Conservation (phyloP, 2,113 vertebrate species). For the Mus musculus region DNA sequence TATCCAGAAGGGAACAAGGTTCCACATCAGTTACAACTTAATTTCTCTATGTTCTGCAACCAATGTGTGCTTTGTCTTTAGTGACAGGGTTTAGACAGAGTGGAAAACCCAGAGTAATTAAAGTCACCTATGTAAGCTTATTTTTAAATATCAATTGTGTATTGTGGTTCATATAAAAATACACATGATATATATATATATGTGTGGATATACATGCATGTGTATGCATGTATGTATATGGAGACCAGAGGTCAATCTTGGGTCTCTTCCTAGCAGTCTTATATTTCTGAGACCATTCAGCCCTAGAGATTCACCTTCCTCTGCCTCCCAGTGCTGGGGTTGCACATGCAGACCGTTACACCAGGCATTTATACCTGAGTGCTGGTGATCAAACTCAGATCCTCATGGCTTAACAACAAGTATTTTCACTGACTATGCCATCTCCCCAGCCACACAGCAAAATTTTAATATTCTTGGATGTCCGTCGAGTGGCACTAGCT, state of each 20-base stretch:
- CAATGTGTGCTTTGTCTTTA: not conserved
- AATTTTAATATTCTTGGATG: not conserved
- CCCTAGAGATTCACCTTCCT: too few relatives aligned
- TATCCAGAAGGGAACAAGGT: not conserved
- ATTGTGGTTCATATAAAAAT: not conserved
- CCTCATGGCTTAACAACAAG: not conserved
- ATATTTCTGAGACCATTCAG: not conserved
- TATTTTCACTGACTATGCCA: not conserved
- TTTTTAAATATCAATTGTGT: not conserved
- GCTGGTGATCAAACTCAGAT: not conserved
- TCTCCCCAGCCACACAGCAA: not conserved
- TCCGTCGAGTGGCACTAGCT: not conserved
- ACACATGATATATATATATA: not conserved
- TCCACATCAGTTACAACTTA: not conserved
- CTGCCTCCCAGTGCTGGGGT: not conserved
- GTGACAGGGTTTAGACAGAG: too few relatives aligned
- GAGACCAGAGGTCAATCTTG: not conserved
- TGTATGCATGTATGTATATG: not conserved
- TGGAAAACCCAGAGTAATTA: not conserved
- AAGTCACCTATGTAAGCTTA: not conserved
- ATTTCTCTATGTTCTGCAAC: not conserved
- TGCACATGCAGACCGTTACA: not conserved
- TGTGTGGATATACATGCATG: not conserved
- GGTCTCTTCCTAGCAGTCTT: not conserved
- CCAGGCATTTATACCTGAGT: not conserved